Evolutionary conservation across 2,888 invertebrate species (phyloP).

Genomic region (Megastigmus dorsalis): DNA sequence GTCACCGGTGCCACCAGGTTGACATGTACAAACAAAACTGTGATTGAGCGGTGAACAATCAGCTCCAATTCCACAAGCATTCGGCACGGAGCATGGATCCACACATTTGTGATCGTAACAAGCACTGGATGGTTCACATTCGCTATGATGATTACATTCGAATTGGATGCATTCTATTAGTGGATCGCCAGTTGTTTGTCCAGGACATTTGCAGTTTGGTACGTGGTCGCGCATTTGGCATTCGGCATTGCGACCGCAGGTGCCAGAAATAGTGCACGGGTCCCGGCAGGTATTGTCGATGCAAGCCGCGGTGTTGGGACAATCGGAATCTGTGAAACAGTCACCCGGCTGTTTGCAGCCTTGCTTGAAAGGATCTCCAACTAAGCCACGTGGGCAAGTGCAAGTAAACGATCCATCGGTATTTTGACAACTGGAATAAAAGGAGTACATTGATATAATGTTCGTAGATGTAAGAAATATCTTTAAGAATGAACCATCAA

Average conservation of each 20-base stretch:
- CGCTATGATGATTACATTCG: conserved; percentile 87
- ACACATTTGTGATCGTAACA: conserved; percentile 88
- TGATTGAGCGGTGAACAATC: conserved; percentile 86
- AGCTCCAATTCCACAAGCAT: conserved; percentile 89
- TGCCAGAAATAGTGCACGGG: conserved; percentile 81
- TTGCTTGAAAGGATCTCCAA: conserved; percentile 84
- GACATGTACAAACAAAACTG: conserved; percentile 88
- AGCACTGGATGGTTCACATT: conserved; percentile 82
- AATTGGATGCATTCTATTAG: conserved; percentile 81
- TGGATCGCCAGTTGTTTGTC: conserved; percentile 86
- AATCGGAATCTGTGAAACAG: conserved; percentile 86
- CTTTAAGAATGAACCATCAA: too few relatives aligned
- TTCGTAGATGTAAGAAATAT: conserved; percentile 29
- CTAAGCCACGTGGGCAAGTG: conserved; percentile 84
- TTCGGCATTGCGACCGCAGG: conserved; percentile 86
- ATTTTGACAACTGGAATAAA: conserved; percentile 81
- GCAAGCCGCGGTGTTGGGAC: conserved; percentile 86
- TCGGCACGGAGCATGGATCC: conserved; percentile 87
- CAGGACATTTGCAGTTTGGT: conserved; percentile 84
- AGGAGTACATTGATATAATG: not conserved
- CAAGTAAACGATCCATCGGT: conserved; percentile 86
- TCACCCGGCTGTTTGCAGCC: conserved; percentile 90
- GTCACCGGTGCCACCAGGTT: conserved; percentile 89
- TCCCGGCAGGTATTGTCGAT: conserved; percentile 85
- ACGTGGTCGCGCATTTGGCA: conserved; percentile 83